A percentile compares a stretch with the other conserved stretches of the same genome.
Evolutionary conservation across 1,140 invertebrate species (phyloP).

Genomic region (Temnothorax longispinosus): DNA sequence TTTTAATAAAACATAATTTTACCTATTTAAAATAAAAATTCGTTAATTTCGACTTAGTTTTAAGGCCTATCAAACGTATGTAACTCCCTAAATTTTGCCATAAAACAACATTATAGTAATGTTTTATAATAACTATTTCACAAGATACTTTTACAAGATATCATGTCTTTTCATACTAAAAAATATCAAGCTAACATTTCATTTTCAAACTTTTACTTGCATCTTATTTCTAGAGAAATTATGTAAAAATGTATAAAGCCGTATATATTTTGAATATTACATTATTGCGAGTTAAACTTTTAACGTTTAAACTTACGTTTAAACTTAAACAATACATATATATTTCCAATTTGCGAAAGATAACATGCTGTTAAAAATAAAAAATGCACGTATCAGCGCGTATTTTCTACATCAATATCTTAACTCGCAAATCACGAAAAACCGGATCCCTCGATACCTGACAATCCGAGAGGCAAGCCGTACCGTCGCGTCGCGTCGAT

Average conservation of each 20-base stretch:
- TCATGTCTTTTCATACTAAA: neutral
- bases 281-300: neutral
- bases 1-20: neutral
- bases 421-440: conserved; percentile 37
- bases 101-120: neutral
- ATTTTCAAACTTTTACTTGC: neutral
- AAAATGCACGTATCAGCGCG: conserved; percentile 17
- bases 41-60: too few relatives aligned
- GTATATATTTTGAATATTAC: neutral
- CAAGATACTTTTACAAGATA: too few relatives aligned
- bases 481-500: conserved; percentile 19
- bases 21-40: too few relatives aligned
- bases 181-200: neutral
- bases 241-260: neutral
- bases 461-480: conserved; percentile 52
- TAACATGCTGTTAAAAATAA: neutral
- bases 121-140: neutral
- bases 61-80: too few relatives aligned
- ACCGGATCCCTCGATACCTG: conserved; percentile 52
- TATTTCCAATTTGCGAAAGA: neutral
- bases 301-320: too few relatives aligned
- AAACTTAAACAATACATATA: neutral
- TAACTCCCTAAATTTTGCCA: neutral
- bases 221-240: neutral
- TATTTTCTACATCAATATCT: conserved; percentile 24